Conservation (phyloP, 30 jellyfish, hydroid and myxozoan genomes). For the Aurelia coerulea region DNA sequence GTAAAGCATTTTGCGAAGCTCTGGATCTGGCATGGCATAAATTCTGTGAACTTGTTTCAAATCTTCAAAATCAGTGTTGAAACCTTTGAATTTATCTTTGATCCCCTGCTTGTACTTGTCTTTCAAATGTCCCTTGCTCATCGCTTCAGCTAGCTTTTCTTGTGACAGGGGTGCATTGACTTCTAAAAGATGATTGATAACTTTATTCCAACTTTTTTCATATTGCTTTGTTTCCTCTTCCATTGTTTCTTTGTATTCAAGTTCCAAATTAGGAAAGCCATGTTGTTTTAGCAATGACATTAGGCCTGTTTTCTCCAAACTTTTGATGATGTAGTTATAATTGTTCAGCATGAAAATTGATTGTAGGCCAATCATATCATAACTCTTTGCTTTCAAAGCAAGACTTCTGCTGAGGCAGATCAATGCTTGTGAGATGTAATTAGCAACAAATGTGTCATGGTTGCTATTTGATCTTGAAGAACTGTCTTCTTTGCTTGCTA, state of each 20-base stretch:
- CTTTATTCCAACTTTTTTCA: conserved; percentile 88
- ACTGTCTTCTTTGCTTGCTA: conserved; percentile 42
- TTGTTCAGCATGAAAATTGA: conserved; percentile 91
- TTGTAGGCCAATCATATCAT: conserved; percentile 86
- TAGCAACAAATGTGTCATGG: conserved; percentile 39
- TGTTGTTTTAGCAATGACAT: conserved; percentile 75
- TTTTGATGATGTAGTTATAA: conserved; percentile 83
- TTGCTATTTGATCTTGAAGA: conserved; percentile 18
- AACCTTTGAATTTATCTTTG: conserved; percentile 97
- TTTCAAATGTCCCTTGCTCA: conserved; percentile 89
- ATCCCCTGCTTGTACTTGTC: conserved; percentile 94
- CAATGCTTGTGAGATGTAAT: conserved; percentile 69
- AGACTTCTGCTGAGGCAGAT: conserved; percentile 71
- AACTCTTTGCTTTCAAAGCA: conserved; percentile 75
- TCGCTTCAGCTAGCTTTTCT: conserved; percentile 86
- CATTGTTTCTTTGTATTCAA: conserved; percentile 84
- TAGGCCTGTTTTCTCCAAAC: conserved; percentile 87
- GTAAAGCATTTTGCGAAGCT: conserved; percentile 60
- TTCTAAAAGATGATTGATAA: conserved; percentile 78
- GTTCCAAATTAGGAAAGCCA: conserved; percentile 79
- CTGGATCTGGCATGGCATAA: conserved; percentile 90
- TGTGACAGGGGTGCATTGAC: conserved; percentile 73
- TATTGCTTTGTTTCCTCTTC: conserved; percentile 78
- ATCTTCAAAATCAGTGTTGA: conserved; percentile 95
- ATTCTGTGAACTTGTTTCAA: conserved; percentile 84